phyloP scores from a whole-genome alignment of 37 sponge, comb jelly and placozoan genomes.

The Spongia lamella region DNA sequence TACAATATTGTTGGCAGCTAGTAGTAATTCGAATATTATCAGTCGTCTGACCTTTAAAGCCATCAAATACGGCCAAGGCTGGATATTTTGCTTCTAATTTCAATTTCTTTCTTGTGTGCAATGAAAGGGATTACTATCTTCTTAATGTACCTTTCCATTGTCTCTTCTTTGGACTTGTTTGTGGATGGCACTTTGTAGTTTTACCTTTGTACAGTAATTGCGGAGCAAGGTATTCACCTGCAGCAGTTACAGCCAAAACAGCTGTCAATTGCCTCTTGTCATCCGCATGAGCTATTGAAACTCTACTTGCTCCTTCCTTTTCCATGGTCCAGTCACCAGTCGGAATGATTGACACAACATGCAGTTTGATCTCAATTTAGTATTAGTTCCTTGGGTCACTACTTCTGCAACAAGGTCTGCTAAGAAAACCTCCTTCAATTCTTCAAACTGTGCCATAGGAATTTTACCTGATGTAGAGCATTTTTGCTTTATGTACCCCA shows the following conservation, averaged over 20 bases:
- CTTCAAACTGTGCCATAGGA: constrained; percentile 28
- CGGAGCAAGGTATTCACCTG: constrained; percentile 40
- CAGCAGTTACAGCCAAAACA: constrained; percentile 34
- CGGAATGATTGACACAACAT: constrained; percentile 35
- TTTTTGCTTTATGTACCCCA: constrained; percentile 44
- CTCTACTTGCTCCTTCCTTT: constrained; percentile 18
- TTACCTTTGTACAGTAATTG: constrained; percentile 62
- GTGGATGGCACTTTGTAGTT: constrained; percentile 34
- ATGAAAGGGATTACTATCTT: constrained; percentile 48
- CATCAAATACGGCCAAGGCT: constrained; percentile 43
- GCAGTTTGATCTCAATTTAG: constrained; percentile 68
- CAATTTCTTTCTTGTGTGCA: constrained; percentile 5
- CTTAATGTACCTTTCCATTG: constrained; percentile 43
- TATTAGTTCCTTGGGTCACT: constrained; percentile 19
- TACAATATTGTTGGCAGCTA: constrained; percentile 14
- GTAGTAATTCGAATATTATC: not conserved
- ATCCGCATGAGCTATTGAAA: constrained; percentile 21
- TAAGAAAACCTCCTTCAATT: constrained; percentile 36
- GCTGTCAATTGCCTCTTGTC: no score
- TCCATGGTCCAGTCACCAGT: constrained; percentile 49
- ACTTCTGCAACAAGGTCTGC: constrained; percentile 27
- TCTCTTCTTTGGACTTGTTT: constrained; percentile 56
- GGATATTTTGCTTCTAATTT: constrained; percentile 15
- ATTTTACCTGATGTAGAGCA: constrained; percentile 21
- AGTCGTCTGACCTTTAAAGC: constrained; percentile 35